Evolutionary conservation across 2,888 invertebrate genomes (phyloP), one percentile per base, ranked within the genome.

Genomic region (Thecophora atra): DNA sequence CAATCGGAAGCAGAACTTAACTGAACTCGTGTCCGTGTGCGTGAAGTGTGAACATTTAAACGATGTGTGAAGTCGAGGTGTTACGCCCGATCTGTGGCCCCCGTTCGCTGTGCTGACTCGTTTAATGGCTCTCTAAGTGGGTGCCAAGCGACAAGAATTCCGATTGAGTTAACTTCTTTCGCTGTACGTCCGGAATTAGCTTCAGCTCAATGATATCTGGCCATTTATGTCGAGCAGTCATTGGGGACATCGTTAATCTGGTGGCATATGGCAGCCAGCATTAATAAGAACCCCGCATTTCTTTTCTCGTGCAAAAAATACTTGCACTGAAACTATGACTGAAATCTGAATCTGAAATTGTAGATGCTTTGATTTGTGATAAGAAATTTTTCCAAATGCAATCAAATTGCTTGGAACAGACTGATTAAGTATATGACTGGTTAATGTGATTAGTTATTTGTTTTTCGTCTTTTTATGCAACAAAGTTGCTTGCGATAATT

Each of bases 121-220:
- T 71, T 77, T 78, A 77, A 78, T 78, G 76, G 76, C 28, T 75
- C 73, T 78, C 77, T 77, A 78, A 78, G 77, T 78, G 78, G 76
- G 76, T 78, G 77, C 75, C 28, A 11, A 54, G n/a, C 21, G 21
- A n/a, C 62, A 62, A n/a, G 47, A 47, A 37, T 13, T 44, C 30
- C 19, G 68, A 68, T 58, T 68, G 58, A 47, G 62, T 70, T 70
- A 51, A 69, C 69, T 60, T 60, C 47, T 60, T 47, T 44, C 37
- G 11, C 6, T 69, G 58, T 28, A 24, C 15, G 2, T 58, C 28
- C 8, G 47, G 4, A 47, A 17, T 47, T 66, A 26, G 11, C 28
- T 70, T 73, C 56, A 70, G 60, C 73, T 70, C 72, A 72, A 74
- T 74, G 72, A 66, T 70, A 52, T 65, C 58, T 64, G 56, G 47